phyloP scores from a whole-genome alignment of 1,140 invertebrate genomes.

The Ceratina calcarata region DNA sequence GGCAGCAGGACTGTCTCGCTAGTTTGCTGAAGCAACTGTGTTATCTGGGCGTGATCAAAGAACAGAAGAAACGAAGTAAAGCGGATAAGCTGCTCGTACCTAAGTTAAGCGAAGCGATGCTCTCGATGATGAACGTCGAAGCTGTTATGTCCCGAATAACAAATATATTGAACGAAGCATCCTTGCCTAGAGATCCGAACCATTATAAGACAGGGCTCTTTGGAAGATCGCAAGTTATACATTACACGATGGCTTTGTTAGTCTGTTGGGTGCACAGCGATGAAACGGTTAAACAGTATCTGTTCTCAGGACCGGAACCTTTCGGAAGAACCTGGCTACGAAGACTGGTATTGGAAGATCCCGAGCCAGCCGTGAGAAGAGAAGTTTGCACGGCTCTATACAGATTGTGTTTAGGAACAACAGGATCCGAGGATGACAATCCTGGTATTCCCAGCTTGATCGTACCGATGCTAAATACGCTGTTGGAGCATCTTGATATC shows the following conservation, averaged over 20 bases:
- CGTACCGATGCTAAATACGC: conserved; percentile 88
- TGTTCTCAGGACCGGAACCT: conserved; percentile 86
- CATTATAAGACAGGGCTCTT: conserved; percentile 93
- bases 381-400: conserved; percentile 95
- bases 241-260: conserved; percentile 90
- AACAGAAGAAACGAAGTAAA: conserved; percentile 80
- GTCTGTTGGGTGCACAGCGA: conserved; percentile 92
- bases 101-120: conserved; percentile 86
- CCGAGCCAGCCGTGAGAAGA: conserved; percentile 90
- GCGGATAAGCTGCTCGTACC: conserved; percentile 85
- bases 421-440: conserved; percentile 82
- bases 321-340: conserved; percentile 85
- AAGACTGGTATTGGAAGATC: conserved; percentile 90
- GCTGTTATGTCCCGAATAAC: conserved; percentile 90
- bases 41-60: conserved; percentile 87
- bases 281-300: conserved; percentile 82
- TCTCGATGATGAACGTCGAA: conserved; percentile 91
- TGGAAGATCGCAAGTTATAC: conserved; percentile 91
- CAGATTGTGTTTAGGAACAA: conserved; percentile 89
- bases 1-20: conserved; percentile 96
- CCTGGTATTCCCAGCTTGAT: conserved; percentile 83
- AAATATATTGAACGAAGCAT: conserved; percentile 92
- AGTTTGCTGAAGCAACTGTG: conserved; percentile 91
- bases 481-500: conserved; percentile 89
- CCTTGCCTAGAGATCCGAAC: conserved; percentile 88